phyloP scores from a whole-genome alignment of 2,113 vertebrate species.

The Calypte anna region DNA sequence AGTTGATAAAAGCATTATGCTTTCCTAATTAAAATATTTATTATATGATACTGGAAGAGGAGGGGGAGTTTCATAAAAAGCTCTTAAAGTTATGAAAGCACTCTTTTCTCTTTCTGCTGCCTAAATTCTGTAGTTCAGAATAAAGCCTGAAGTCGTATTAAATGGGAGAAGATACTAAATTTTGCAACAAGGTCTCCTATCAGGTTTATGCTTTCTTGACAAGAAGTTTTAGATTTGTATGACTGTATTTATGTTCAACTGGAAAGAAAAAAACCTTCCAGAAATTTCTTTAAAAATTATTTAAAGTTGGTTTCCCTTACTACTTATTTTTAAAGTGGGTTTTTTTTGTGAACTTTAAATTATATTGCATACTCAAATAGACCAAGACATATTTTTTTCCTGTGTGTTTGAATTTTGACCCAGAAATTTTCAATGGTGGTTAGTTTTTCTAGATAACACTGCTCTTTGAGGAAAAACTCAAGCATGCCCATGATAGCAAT shows the following conservation, averaged over 20 bases:
- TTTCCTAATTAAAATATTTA: not conserved
- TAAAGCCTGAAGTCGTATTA: not conserved
- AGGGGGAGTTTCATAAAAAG: not conserved
- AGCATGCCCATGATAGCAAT: not conserved
- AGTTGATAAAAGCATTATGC: not conserved
- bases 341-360: not conserved
- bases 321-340: not conserved
- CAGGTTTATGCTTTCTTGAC: not conserved
- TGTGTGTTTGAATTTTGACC: not conserved
- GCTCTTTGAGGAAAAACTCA: not conserved
- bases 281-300: not conserved
- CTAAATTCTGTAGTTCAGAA: not conserved
- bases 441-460: not conserved
- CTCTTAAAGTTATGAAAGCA: not conserved
- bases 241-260: not conserved
- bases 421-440: not conserved
- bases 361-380: not conserved
- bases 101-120: not conserved
- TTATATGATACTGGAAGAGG: not conserved
- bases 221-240: not conserved
- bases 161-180: not conserved
- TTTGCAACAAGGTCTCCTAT: not conserved
- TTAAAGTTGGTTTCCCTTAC: not conserved
- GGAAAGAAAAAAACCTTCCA: not conserved
- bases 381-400: not conserved